phyloP scores from a whole-genome alignment of 2,888 invertebrate genomes.

The Drosophila tripunctata region DNA sequence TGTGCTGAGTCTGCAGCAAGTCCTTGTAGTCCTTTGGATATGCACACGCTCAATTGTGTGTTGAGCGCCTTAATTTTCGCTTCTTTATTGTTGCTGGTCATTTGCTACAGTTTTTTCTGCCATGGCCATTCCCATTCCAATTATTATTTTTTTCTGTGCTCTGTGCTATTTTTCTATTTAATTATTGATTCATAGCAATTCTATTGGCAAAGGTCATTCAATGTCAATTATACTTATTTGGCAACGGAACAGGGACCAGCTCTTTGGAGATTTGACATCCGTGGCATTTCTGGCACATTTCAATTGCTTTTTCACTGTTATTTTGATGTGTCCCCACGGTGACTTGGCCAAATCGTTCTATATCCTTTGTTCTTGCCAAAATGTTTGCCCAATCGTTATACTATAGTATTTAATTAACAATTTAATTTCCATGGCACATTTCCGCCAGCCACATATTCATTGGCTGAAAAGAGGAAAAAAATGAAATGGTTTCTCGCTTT shows the following conservation, averaged over 20 bases:
- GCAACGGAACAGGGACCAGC: constrained; percentile 4
- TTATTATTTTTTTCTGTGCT: constrained; percentile 1
- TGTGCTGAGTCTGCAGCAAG: constrained; percentile 54
- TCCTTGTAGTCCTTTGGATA: constrained; percentile 33
- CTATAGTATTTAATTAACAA: constrained; percentile 66
- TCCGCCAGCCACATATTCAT: constrained; percentile 1
- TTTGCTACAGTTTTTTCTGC: constrained; percentile 46
- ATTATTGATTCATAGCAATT: constrained; percentile 72
- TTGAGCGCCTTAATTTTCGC: constrained; percentile 51
- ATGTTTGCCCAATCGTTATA: constrained; percentile 57
- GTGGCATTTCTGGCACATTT: constrained; percentile 38
- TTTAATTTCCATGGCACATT: constrained; percentile 51
- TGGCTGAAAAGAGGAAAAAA: constrained; percentile 6
- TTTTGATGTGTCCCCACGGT: constrained; percentile 40
- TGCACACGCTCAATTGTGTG: constrained; percentile 61
- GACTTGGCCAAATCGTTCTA: constrained; percentile 6
- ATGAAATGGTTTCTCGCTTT: constrained; percentile 24
- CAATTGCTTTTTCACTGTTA: constrained; percentile 67
- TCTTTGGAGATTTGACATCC: constrained; percentile 57
- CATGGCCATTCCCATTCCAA: constrained; percentile 19
- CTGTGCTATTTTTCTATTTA: constrained; percentile 54
- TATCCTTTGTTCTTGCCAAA: constrained; percentile 22
- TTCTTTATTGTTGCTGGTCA: constrained; percentile 58
- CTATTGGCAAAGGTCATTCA: constrained; percentile 70
- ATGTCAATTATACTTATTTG: constrained; percentile 59